Evolutionary conservation across 2,113 vertebrate species (phyloP).

Genomic region (Circaetus gallicus): DNA sequence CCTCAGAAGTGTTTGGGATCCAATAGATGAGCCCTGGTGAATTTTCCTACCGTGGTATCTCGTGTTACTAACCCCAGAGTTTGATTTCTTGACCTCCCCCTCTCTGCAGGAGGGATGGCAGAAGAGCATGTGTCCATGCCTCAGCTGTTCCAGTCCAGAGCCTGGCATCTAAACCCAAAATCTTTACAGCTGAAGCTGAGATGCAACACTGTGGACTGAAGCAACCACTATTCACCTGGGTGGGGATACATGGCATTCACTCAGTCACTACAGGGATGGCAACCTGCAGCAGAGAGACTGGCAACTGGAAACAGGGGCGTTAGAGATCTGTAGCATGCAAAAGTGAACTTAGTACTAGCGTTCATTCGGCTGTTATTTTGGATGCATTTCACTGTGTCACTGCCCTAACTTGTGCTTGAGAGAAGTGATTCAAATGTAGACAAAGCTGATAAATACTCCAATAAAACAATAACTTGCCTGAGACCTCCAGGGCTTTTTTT

Average conservation of each 20-base stretch:
- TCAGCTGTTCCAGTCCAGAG: background rate
- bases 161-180: background rate
- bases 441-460: background rate
- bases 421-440: background rate
- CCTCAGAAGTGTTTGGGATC: background rate
- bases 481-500: background rate
- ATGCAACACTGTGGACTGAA: background rate
- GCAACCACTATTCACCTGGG: background rate
- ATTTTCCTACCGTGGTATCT: background rate
- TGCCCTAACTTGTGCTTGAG: background rate
- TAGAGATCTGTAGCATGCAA: background rate
- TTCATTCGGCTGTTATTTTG: background rate
- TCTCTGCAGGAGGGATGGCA: background rate
- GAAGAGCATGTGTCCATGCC: background rate
- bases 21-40: background rate
- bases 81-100: background rate
- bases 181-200: background rate
- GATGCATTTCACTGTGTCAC: background rate
- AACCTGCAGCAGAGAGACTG: background rate
- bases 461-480: background rate
- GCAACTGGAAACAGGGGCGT: background rate
- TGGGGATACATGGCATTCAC: background rate
- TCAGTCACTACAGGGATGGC: background rate
- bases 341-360: background rate
- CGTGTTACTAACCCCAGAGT: background rate